These are phyloP conservation scores for Aphidius gifuensis DNA, from an alignment of 1,140 invertebrate genomes.

Conservation along the genomic window DNA sequence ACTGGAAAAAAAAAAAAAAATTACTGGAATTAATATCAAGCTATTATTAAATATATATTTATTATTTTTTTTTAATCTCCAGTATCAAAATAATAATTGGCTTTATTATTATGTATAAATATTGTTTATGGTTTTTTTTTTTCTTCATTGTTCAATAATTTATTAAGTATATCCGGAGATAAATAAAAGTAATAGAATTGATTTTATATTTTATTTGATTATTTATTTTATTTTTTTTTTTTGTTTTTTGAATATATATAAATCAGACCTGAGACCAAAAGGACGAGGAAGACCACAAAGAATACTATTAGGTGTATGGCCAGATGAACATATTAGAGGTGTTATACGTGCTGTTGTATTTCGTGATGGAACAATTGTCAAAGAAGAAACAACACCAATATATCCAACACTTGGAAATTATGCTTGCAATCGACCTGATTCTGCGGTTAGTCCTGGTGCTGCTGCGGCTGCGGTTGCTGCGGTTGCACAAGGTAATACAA, in stretches of 20 bases:
- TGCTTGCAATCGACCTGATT: constrained; percentile 61
- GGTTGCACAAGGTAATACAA: constrained; percentile 61
- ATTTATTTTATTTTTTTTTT: constrained; percentile 10
- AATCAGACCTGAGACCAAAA: constrained; percentile 80
- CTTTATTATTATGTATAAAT: too few relatives aligned
- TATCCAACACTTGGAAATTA: constrained; percentile 55
- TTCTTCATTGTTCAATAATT: background rate
- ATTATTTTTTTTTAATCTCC: too few relatives aligned
- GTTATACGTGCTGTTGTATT: constrained; percentile 89
- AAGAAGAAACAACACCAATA: constrained; percentile 65
- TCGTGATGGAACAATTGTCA: constrained; percentile 74
- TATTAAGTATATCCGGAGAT: too few relatives aligned
- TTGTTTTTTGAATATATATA: constrained; percentile 8
- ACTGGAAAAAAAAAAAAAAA: too few relatives aligned
- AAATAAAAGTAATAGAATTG: too few relatives aligned
- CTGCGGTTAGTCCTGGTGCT: constrained; percentile 64
- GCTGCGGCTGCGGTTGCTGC: constrained; percentile 70
- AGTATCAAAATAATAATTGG: too few relatives aligned
- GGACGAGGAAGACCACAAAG: constrained; percentile 84
- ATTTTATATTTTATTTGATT: background rate
- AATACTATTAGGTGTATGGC: constrained; percentile 86
- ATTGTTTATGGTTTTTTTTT: background rate
- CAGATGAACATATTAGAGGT: constrained; percentile 85
- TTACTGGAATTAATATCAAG: too few relatives aligned
- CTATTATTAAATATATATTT: too few relatives aligned